Base-by-base conservation (phyloP, 2,888 invertebrate genomes). In the Ctenicera cuprea region DNA sequence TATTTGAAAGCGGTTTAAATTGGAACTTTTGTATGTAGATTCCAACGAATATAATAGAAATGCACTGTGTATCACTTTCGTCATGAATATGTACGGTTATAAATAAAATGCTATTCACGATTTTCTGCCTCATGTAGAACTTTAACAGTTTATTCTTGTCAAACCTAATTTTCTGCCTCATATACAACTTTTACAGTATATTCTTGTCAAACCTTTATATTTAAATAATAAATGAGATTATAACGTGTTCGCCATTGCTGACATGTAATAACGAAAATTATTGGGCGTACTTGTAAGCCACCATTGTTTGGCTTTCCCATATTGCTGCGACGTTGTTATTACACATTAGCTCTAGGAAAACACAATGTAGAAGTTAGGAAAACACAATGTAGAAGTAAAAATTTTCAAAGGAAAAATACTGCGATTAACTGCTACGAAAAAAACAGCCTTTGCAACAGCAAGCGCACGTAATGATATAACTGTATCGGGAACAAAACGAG, bases 161-260 rank as follows among this genome's bases (percentile, higher is more conserved):
- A 66, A 52, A 38, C 37, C 65, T 33, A 66, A 66, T 66, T 66
- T 66, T 66, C 65, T 38, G 54, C 65, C 38, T 66, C 52, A 54
- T 66, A 54, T 66, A 66, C 38, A 48, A 69, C 68, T 62, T 52
- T 52, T 69, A 14, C 62, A 59, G 48, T 48, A 61, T 66, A 61
- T 59, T 59, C 69, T 59, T 48, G 62, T 52, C 67, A 59, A 63
- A 73, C 61, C 61, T 68, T 71, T 57, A 65, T 45, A 64, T 65
- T 71, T 69, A 59, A 71, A 71, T 71, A 71, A 71, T 71, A 71
- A 65, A 71, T 65, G 71, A 64, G 71, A 71, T 65, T 71, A 71
- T 71, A 65, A 74, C 74, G 65, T 74, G 71, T 71, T 66, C 52
- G 43, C 65, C 54, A 66, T 65, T 66, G 65, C 71, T 54, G 65